Percentiles rank a stretch among this genome's conserved stretches.
Conservation (phyloP, 1,140 invertebrate species). For the Neotoxoptera formosana region DNA sequence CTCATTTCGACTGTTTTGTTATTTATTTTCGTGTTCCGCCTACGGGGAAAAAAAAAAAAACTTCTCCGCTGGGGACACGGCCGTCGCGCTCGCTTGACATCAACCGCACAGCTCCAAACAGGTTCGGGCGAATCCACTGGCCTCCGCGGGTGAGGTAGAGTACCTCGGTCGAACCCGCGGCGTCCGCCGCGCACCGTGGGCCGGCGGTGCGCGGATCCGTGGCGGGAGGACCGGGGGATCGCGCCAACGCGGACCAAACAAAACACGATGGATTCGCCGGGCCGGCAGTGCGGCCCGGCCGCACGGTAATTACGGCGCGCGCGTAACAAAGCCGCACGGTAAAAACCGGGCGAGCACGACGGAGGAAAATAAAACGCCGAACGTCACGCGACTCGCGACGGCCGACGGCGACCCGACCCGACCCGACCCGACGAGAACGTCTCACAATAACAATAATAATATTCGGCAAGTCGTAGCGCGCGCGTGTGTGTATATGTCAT, state of each 20-base stretch:
- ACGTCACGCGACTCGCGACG: not conserved
- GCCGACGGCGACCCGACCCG: not conserved
- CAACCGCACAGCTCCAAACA: conserved; percentile 50
- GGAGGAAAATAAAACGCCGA: not conserved
- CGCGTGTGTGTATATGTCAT: not conserved
- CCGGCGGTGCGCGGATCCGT: too few species aligned
- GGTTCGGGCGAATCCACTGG: conserved; percentile 49
- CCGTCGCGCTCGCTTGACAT: conserved; percentile 49
- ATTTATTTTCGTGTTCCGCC: conserved; percentile 51
- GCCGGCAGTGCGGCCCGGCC: not conserved
- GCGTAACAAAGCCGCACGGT: conserved; percentile 50
- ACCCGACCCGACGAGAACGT: not conserved
- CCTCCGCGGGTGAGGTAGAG: conserved; percentile 15
- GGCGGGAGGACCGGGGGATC: not conserved
- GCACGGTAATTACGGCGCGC: conserved; percentile 36
- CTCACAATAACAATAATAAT: conserved; percentile 40
- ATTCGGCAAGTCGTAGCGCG: not conserved
- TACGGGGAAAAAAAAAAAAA: conserved; percentile 51
- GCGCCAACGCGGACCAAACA: conserved; percentile 17
- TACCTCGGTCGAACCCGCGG: conserved; percentile 23
- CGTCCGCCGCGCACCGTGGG: not conserved
- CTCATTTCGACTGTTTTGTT: conserved; percentile 47
- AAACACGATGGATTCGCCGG: conserved; percentile 47
- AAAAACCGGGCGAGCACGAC: conserved; percentile 14
- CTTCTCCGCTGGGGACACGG: conserved; percentile 56